phyloP scores from a whole-genome alignment of 2,113 vertebrate genomes.

The Forbesichthys agassizii region DNA sequence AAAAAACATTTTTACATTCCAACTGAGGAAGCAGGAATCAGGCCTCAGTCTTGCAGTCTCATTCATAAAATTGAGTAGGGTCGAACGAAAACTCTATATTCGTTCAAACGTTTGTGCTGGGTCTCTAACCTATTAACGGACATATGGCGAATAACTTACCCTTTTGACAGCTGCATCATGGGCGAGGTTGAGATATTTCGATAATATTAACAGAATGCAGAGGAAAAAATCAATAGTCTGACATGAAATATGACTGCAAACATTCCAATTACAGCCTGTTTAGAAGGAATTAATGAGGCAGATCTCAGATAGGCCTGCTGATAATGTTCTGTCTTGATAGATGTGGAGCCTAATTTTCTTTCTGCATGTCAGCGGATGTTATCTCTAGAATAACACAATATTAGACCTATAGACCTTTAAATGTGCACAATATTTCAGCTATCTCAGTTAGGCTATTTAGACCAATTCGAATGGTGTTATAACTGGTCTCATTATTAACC shows the following conservation, averaged over 20 bases:
- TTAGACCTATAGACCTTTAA: neutral
- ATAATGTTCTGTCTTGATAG: conserved; percentile 63
- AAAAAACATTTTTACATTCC: conserved; percentile 80
- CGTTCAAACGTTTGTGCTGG: conserved; percentile 86
- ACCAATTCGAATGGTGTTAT: conserved; percentile 7
- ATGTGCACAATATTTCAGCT: neutral
- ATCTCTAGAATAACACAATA: conserved; percentile 14
- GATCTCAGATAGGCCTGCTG: conserved; percentile 61
- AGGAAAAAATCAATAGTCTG: conserved; percentile 89
- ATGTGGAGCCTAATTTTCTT: conserved; percentile 56
- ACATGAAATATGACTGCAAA: conserved; percentile 90
- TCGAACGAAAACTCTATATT: conserved; percentile 93
- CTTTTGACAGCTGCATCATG: conserved; percentile 93
- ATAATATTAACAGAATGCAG: conserved; percentile 88
- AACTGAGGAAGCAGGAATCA: conserved; percentile 38
- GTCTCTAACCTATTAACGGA: conserved; percentile 84
- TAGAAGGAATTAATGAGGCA: conserved; percentile 77
- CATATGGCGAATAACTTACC: conserved; percentile 85
- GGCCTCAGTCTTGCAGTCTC: conserved; percentile 59
- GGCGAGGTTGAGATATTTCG: conserved; percentile 87
- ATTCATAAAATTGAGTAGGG: conserved; percentile 91
- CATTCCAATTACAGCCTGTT: conserved; percentile 96
- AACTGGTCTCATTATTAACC: neutral
- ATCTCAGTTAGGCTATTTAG: no score
- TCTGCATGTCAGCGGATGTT: conserved; percentile 50